These are phyloP conservation scores for Oscheius sp. DNA, from an alignment of 2,888 invertebrate genomes.

Conservation along the genomic window DNA sequence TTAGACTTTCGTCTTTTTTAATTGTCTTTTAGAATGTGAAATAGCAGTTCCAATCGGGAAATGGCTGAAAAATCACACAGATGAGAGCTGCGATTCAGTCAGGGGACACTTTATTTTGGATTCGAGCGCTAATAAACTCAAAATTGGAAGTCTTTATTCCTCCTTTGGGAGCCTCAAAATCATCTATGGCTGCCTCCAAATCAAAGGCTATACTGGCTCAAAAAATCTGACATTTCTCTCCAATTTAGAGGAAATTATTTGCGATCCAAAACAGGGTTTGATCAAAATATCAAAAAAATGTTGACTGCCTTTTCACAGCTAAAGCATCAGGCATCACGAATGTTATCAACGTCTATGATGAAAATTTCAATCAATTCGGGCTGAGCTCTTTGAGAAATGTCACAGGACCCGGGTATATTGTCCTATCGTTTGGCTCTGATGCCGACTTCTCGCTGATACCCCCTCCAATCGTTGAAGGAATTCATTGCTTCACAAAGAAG, in stretches of 20 bases:
- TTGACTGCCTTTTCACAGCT: neutral
- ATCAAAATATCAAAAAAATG: neutral
- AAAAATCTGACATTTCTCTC: neutral
- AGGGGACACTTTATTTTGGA: slow-evolving; percentile 4
- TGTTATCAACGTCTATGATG: neutral
- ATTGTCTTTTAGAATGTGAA: neutral
- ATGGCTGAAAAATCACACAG: neutral
- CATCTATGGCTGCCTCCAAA: neutral
- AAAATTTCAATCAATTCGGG: neutral
- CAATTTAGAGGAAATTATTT: slow-evolving; percentile 1
- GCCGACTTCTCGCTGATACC: neutral
- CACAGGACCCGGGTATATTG: neutral
- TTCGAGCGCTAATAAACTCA: neutral
- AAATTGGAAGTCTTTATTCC: neutral
- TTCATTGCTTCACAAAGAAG: too few relatives aligned
- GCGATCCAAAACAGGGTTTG: neutral
- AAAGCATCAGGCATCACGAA: neutral
- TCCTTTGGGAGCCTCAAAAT: neutral
- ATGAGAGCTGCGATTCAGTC: neutral
- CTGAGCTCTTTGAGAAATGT: slow-evolving; percentile 3
- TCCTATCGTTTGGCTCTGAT: neutral
- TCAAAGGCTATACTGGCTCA: neutral
- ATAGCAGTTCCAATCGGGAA: neutral
- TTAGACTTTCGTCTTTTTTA: too few relatives aligned
- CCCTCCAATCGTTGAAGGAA: too few relatives aligned